These are phyloP conservation scores for Dermatemys mawii DNA, from an alignment of 2,113 vertebrate genomes.

Conservation along the genomic window DNA sequence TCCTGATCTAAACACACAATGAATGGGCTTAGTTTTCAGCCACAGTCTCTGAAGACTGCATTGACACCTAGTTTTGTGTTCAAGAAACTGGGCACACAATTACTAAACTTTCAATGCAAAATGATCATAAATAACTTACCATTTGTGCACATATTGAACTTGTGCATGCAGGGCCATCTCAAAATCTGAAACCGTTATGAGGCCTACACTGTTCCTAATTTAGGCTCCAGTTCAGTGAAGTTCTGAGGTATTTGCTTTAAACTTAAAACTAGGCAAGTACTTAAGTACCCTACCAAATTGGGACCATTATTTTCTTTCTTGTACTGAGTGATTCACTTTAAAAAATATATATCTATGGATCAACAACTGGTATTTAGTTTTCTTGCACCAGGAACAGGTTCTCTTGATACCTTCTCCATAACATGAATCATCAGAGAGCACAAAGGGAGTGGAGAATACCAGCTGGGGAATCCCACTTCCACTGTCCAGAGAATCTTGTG, in stretches of 20 bases:
- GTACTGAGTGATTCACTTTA: not conserved
- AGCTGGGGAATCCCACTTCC: slow-evolving; percentile 33
- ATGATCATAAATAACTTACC: slow-evolving; percentile 22
- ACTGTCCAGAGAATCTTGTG: slow-evolving; percentile 28
- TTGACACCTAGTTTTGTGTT: not conserved
- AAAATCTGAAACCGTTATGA: slow-evolving; percentile 30
- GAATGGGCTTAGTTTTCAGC: not conserved
- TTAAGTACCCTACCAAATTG: slow-evolving; percentile 63
- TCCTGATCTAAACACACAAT: not conserved
- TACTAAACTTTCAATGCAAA: not conserved
- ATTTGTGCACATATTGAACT: not conserved
- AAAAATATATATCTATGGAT: not conserved
- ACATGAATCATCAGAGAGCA: slow-evolving; percentile 66
- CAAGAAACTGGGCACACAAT: slow-evolving; percentile 5
- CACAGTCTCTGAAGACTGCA: slow-evolving; percentile 33
- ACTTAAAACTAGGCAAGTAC: slow-evolving; percentile 57
- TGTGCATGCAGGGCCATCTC: slow-evolving; percentile 43
- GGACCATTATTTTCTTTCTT: not conserved
- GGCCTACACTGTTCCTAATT: not conserved
- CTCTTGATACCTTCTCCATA: slow-evolving; percentile 61
- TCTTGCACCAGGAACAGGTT: slow-evolving; percentile 34
- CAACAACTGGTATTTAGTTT: slow-evolving; percentile 65
- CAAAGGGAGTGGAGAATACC: slow-evolving; percentile 39
- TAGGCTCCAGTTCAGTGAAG: slow-evolving; percentile 28
- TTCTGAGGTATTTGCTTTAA: slow-evolving; percentile 62